These are phyloP conservation scores for Cichladusa arquata DNA, from an alignment of 2,113 vertebrate genomes.

Conservation along the genomic window DNA sequence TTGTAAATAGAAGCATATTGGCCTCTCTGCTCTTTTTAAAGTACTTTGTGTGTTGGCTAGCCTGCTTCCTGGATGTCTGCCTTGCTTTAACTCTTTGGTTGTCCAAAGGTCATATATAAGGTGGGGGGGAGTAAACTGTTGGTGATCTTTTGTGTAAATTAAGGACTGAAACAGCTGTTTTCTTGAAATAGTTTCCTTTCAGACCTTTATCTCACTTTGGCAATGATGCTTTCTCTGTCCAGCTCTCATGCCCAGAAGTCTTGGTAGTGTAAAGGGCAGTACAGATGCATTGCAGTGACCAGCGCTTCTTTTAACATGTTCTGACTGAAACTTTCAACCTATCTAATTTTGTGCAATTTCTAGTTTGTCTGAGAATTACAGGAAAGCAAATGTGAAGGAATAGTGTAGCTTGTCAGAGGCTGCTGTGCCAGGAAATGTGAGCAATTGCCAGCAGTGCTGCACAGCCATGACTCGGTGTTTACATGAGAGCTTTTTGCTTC, in stretches of 20 bases:
- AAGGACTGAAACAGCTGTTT: not conserved
- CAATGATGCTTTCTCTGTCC: not conserved
- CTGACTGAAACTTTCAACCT: not conserved
- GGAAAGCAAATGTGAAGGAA: not conserved
- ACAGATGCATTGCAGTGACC: not conserved
- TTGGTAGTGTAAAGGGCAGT: not conserved
- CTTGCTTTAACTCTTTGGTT: not conserved
- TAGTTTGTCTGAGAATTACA: not conserved
- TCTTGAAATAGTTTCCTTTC: not conserved
- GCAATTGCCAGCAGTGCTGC: not conserved
- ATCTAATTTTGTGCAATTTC: not conserved
- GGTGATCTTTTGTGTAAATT: not conserved
- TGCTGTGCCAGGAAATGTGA: not conserved
- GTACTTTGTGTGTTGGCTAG: not conserved
- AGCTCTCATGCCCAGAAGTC: not conserved
- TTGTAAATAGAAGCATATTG: constrained; percentile 42
- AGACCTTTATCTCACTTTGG: not conserved
- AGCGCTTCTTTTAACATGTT: not conserved
- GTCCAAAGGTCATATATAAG: not conserved
- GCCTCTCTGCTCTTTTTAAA: constrained; percentile 1
- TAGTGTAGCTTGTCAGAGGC: not conserved
- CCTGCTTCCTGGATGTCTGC: constrained; percentile 7
- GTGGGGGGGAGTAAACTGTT: not conserved
- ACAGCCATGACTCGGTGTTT: not conserved
- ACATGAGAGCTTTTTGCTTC: not conserved